A percentile compares a stretch with the other conserved stretches of the same genome.
phyloP scores from a whole-genome alignment of 2,113 vertebrate genomes.

The Plectropomus leopardus region DNA sequence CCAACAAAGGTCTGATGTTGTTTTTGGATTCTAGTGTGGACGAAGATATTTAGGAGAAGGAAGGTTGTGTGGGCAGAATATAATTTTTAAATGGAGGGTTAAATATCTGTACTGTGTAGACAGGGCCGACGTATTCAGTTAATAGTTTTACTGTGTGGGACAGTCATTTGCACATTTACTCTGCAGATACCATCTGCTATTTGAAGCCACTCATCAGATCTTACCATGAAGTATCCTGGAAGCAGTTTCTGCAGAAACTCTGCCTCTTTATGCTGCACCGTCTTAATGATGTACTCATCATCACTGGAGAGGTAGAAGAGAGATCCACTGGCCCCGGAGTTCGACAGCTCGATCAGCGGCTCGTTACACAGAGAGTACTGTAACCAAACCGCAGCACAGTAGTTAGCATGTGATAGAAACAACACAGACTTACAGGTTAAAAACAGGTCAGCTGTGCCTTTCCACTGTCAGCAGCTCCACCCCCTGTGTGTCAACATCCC shows the following conservation, averaged over 20 bases:
- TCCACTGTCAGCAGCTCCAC: not conserved
- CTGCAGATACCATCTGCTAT: not conserved
- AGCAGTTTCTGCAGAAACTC: conserved; percentile 97
- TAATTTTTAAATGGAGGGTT: no score
- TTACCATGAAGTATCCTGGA: conserved; percentile 97
- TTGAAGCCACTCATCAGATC: conserved; percentile 15
- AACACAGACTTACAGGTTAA: not conserved
- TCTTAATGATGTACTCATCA: conserved; percentile 97
- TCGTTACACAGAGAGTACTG: conserved; percentile 95
- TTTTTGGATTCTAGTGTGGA: no score
- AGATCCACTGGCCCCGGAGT: conserved; percentile 94
- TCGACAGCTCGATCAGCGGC: conserved; percentile 92
- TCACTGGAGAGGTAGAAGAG: conserved; percentile 95
- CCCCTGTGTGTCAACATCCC: conserved; percentile 4
- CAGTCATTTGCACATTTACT: not conserved
- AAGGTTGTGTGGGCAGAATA: no score
- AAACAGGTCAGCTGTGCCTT: not conserved
- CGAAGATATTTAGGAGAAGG: no score
- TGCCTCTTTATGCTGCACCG: conserved; percentile 96
- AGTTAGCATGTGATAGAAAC: conserved; percentile 9
- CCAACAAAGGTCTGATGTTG: no score
- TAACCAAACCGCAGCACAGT: conserved; percentile 27
- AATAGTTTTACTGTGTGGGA: no score
- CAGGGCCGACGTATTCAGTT: no score
- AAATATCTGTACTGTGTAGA: no score